A percentile compares a stretch with the other conserved stretches of the same genome.
Evolutionary conservation across 35 echinoderm and acorn worm species (phyloP).

Genomic region (Holothuria glaberrima): DNA sequence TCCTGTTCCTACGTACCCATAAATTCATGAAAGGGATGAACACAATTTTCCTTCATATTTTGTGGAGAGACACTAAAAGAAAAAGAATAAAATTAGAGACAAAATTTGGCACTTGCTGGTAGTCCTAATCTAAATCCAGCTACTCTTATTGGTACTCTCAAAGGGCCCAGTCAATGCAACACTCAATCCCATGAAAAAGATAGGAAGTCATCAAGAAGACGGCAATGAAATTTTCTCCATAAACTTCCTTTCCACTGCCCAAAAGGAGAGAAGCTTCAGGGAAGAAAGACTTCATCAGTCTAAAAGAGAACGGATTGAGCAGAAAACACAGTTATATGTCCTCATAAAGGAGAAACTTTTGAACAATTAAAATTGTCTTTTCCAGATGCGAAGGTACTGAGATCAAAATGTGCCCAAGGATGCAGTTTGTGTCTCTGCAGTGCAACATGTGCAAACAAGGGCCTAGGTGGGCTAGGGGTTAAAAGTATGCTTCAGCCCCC

Average conservation of each 20-base stretch:
- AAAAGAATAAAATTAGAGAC: no score
- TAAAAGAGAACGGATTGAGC: not conserved
- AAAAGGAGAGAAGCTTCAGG: not conserved
- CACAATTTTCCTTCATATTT: no score
- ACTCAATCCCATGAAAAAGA: not conserved
- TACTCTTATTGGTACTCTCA: no score
- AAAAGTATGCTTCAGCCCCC: no score
- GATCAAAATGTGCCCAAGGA: not conserved
- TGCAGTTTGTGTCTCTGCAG: constrained; percentile 33
- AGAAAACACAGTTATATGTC: not conserved
- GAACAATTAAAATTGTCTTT: constrained; percentile 2
- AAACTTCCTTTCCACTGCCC: not conserved
- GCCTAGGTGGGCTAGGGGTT: no score
- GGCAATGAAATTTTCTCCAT: not conserved
- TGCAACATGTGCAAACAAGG: no score
- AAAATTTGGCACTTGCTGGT: no score
- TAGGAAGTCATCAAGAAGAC: not conserved
- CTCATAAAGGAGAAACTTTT: no score
- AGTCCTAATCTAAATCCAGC: not conserved
- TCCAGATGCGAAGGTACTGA: not conserved
- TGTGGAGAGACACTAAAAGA: no score
- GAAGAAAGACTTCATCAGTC: not conserved
- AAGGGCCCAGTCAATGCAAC: not conserved
- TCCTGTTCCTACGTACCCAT: no score
- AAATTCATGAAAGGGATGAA: no score